phyloP scores from a whole-genome alignment of 1,140 invertebrate species.

The Battus philenor region DNA sequence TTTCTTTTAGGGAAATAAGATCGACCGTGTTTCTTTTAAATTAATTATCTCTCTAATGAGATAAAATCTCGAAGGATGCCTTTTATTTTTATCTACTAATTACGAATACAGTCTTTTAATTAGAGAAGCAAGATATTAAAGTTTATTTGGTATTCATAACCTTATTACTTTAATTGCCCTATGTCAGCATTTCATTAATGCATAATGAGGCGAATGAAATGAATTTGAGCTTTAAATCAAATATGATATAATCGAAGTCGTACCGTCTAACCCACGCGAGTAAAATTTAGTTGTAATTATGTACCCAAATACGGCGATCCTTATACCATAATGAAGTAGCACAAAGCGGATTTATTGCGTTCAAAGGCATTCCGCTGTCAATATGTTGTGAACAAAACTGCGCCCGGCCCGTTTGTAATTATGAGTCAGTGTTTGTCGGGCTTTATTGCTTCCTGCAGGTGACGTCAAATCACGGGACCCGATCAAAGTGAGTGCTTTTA shows the following conservation, averaged over 20 bases:
- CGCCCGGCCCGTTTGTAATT: constrained; percentile 48
- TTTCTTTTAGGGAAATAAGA: too few relatives aligned
- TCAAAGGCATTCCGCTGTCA: constrained; percentile 63
- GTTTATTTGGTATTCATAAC: too few relatives aligned
- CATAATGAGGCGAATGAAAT: too few relatives aligned
- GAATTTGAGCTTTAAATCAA: constrained; percentile 10
- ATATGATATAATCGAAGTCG: constrained; percentile 11
- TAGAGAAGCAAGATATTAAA: too few relatives aligned
- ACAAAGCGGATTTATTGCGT: constrained; percentile 50
- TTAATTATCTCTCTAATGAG: too few relatives aligned
- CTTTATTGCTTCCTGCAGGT: constrained; percentile 66
- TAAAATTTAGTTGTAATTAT: constrained; percentile 40
- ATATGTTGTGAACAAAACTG: constrained; percentile 55
- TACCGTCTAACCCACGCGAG: constrained; percentile 14
- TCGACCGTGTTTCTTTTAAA: too few relatives aligned
- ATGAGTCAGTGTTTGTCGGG: constrained; percentile 46
- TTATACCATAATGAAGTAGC: constrained; percentile 50
- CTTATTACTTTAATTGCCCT: too few relatives aligned
- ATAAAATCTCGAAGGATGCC: too few relatives aligned
- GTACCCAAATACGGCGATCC: constrained; percentile 37
- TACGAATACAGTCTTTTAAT: too few relatives aligned
- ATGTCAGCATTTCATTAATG: too few relatives aligned
- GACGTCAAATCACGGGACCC: constrained; percentile 51
- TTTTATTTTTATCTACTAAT: too few relatives aligned
- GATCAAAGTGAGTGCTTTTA: constrained; percentile 72